Base-by-base conservation (phyloP, 2,888 invertebrate genomes). In the Thymelicus sylvestris region DNA sequence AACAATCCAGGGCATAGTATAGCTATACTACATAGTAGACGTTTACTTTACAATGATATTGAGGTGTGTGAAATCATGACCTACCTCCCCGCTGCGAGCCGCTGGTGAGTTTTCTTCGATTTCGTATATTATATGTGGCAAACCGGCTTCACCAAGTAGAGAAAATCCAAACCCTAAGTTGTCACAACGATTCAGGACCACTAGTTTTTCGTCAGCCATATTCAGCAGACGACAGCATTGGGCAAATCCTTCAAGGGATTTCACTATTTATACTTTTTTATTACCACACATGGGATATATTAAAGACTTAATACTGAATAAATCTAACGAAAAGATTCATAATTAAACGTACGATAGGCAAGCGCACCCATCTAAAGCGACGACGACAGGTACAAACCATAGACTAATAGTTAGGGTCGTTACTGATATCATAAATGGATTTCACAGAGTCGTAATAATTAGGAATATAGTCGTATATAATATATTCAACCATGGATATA, bases 101-200 rank as follows among this genome's bases (percentile, higher is more conserved):
- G 98, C 98, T 90, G 98, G 98, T 82, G 98, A 98, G 94, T 98
- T 97, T 92, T 98, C 98, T 87, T 97, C 96, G 88, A 98, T 98
- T 94, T 98, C 97, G 94, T 98, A 98, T 91, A 98, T 97, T 90
- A 98, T 97, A 89, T 98, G 98, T 87, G 98, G 98, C 92, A 97
- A 96, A 90, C 97, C 98, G 87, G 97, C 97, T 93, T 97, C 97
- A 80, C 98, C 97, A 86, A 98, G 95, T 85, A 98, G 94, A 83
- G 98, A 98, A 95, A 98, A 98, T 84, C 98, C 98, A 89, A 98
- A 97, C 88, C 98, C 97, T 91, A 96, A 95, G 94, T 96, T 96
- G 94, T 97, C 97, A 95, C 96, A 97, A 89, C 97, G 96, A 94
- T 96, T 97, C 93, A 97, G 95, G 93, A 97, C 97, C 94, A 97